A percentile compares a stretch with the other conserved stretches of the same genome.
Evolutionary conservation across 2,113 vertebrate species (phyloP).

Genomic region (Dunckerocampus dactyliophorus): DNA sequence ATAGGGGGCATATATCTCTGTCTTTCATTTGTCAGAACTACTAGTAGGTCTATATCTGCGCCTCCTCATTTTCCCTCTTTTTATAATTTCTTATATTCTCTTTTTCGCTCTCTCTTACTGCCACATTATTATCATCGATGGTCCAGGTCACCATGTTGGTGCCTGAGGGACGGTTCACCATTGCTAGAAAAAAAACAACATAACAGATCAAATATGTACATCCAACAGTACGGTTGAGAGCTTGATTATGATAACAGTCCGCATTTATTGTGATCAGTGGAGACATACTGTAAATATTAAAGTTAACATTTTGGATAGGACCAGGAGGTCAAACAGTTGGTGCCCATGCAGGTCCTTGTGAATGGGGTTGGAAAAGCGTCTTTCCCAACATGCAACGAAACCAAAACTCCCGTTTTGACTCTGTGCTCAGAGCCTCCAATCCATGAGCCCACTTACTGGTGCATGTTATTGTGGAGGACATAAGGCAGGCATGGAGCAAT

Average conservation of each 20-base stretch:
- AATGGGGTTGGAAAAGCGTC: no score
- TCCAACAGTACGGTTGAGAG: no score
- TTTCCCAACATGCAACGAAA: no score
- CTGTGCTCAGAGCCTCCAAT: neutral
- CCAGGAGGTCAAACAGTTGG: no score
- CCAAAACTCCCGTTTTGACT: no score
- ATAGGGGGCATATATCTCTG: slow-evolving; percentile 54
- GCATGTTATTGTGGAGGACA: slow-evolving; percentile 59
- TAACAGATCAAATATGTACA: no score
- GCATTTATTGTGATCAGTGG: no score
- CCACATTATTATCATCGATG: slow-evolving; percentile 42
- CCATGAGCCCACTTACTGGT: slow-evolving; percentile 6
- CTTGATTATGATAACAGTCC: no score
- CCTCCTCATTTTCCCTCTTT: slow-evolving; percentile 32
- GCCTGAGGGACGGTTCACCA: slow-evolving; percentile 16
- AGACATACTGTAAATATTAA: no score
- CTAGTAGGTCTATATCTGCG: slow-evolving; percentile 21
- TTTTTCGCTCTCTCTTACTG: slow-evolving; percentile 26
- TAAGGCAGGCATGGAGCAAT: slow-evolving; percentile 43
- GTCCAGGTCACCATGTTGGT: slow-evolving; percentile 15
- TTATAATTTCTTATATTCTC: slow-evolving; percentile 23
- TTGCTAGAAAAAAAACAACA: no score
- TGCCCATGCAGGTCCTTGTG: no score
- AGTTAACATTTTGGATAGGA: no score
- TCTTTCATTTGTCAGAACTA: slow-evolving; percentile 58